A percentile compares a stretch with the other conserved stretches of the same genome.
Evolutionary conservation across 2,113 vertebrate genomes (phyloP).

Genomic region (Rhegmatorhina hoffmannsi): DNA sequence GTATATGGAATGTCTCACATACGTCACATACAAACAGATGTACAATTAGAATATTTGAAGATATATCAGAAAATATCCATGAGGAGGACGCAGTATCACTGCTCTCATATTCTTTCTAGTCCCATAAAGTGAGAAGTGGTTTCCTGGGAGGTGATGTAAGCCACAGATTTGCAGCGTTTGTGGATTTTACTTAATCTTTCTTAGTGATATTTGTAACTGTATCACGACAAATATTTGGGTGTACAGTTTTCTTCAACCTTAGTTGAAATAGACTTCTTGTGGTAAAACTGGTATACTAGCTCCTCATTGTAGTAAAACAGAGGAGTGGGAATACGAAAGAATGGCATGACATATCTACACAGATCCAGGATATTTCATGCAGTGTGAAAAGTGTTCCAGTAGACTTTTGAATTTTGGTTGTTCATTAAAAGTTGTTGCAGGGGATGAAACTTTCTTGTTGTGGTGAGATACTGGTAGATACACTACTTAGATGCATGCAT

Average conservation of each 20-base stretch:
- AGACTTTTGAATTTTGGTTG: background rate
- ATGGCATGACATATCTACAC: background rate
- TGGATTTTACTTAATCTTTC: background rate
- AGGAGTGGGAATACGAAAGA: background rate
- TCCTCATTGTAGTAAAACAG: background rate
- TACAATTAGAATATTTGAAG: background rate
- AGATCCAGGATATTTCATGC: background rate
- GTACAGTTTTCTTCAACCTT: background rate
- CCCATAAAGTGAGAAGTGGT: background rate
- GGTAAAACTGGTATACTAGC: background rate
- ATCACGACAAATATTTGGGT: background rate
- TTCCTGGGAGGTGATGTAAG: background rate
- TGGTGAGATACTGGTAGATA: background rate
- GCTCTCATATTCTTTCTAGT: background rate
- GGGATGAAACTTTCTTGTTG: background rate
- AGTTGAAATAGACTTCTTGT: background rate
- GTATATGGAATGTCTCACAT: background rate
- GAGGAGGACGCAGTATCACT: background rate
- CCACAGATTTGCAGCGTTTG: background rate
- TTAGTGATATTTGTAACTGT: background rate
- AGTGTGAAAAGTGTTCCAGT: background rate
- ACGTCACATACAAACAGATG: background rate
- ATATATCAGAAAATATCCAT: background rate
- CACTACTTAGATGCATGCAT: background rate
- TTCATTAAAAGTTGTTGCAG: background rate